Base-by-base conservation (phyloP, 2,888 invertebrate species). In the Cephus spinipes region DNA sequence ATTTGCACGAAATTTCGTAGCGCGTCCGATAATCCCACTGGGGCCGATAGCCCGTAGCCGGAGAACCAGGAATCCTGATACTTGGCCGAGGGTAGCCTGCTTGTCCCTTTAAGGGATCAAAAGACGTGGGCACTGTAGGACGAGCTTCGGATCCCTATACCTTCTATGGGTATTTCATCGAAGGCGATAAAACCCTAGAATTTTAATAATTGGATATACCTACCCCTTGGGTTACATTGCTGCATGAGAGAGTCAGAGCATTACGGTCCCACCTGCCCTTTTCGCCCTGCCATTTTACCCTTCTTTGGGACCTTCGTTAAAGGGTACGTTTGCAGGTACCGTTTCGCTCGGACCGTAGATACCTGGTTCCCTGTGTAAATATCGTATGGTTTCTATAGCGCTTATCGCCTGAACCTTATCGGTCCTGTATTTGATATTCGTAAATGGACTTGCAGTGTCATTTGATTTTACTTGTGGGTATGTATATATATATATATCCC, bases 151-250 rank as follows among this genome's bases (percentile, higher is more conserved):
- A 23, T 55, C 23, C 55, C 55, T 23, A 6, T 55, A 55, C 23
- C 55, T 55, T 55, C 55, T 23, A 23, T 55, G 55, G 80, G 32
- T 83, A 83, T 88, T 88, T 88, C 85, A 87, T 84, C 84, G 84
- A 87, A 90, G 90, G 89, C 87, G 90, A 90, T 83, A 86, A 87
- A 90, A 90, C 89, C 89, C 89, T 90, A 88, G 90, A 90, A 91
- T 91, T 90, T 90, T 88, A 89, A 91, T 91, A 90, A 90, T 91
- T 90, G 89, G 89, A 88, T 88, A 85, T 87, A 85, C 77, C 84
- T 83, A 84, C 81, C 82, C 78, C 79, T 73, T 55, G 55, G 55
- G 55, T 55, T 23, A 55, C 83, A 35, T 81, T 81, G 77, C 78
- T 79, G 12, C 12, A 79, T 79, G 79, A 79, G 75, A 81, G 79